A percentile compares a stretch with the other conserved stretches of the same genome.
Conservation (phyloP, 2,888 invertebrate genomes). For the Sinohyriopsis cumingii region DNA sequence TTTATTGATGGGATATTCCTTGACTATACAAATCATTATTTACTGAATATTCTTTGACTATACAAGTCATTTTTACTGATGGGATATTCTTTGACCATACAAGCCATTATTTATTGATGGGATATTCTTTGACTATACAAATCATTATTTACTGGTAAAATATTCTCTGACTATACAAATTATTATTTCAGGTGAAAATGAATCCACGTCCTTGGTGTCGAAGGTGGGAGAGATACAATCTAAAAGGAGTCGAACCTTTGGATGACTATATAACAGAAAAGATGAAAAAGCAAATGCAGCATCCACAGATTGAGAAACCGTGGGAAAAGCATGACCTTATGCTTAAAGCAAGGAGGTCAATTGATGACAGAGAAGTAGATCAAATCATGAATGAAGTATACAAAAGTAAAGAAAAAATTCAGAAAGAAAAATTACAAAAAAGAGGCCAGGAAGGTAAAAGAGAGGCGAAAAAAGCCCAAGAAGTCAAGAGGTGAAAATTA, state of each 20-base stretch:
- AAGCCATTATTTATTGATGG: slow-evolving; percentile 4
- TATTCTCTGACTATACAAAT: too few species aligned
- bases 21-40: slow-evolving; percentile 6
- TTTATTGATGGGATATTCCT: slow-evolving; percentile 1
- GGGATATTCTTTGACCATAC: too few species aligned
- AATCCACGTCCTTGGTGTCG: slow-evolving; percentile 88
- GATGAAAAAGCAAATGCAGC: slow-evolving; percentile 71
- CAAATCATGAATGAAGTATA: slow-evolving; percentile 88
- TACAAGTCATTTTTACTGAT: slow-evolving; percentile 4
- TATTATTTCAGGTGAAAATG: slow-evolving; percentile 73
- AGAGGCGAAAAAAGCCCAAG: too few species aligned
- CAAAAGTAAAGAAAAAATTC: slow-evolving; percentile 8
- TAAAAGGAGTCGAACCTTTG: slow-evolving; percentile 61
- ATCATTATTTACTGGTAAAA: not conserved
- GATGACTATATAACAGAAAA: slow-evolving; percentile 40
- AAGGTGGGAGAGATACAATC: slow-evolving; percentile 80
- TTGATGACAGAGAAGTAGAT: slow-evolving; percentile 90
- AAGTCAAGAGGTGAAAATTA: too few species aligned
- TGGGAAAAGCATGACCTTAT: slow-evolving; percentile 91
- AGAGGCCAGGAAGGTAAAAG: too few species aligned
- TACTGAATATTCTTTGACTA: too few species aligned
- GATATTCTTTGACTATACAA: too few species aligned
- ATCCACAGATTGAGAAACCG: slow-evolving; percentile 76
- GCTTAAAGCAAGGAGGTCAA: slow-evolving; percentile 89
- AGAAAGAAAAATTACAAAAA: too few species aligned